These are phyloP conservation scores for Brotula barbata DNA, from an alignment of 2,797 vertebrate genomes.

Conservation along the genomic window DNA sequence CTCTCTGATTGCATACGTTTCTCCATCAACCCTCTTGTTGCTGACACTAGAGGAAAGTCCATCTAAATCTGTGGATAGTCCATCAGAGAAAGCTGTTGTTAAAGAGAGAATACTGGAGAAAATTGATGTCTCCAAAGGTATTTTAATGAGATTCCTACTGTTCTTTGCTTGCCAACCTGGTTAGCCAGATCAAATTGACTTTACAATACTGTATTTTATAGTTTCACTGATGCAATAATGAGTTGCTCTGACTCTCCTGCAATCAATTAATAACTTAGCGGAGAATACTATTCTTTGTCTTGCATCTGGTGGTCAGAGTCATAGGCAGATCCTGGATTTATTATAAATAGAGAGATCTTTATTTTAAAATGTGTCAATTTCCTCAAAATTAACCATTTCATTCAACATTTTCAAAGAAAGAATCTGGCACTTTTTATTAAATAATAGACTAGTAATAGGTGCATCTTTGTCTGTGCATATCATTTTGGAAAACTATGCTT, in stretches of 20 bases:
- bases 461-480: no score
- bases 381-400: no score
- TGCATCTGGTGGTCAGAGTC: no score
- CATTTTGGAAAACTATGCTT: no score
- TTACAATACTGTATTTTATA: constrained; percentile 1
- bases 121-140: constrained; percentile 74
- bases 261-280: neutral
- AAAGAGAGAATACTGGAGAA: constrained; percentile 75
- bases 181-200: no score
- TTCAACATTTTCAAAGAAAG: no score
- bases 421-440: no score
- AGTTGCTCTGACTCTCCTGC: neutral
- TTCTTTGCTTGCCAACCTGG: neutral
- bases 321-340: no score
- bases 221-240: neutral
- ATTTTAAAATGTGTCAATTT: no score
- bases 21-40: constrained; percentile 41
- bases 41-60: constrained; percentile 81
- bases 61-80: constrained; percentile 81
- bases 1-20: constrained; percentile 47
- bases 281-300: no score
- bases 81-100: constrained; percentile 81
- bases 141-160: constrained; percentile 2
- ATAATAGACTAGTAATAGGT: no score
- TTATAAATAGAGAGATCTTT: no score